These are phyloP conservation scores for Coendou prehensilis DNA, from an alignment of 2,797 vertebrate species.

Conservation along the genomic window DNA sequence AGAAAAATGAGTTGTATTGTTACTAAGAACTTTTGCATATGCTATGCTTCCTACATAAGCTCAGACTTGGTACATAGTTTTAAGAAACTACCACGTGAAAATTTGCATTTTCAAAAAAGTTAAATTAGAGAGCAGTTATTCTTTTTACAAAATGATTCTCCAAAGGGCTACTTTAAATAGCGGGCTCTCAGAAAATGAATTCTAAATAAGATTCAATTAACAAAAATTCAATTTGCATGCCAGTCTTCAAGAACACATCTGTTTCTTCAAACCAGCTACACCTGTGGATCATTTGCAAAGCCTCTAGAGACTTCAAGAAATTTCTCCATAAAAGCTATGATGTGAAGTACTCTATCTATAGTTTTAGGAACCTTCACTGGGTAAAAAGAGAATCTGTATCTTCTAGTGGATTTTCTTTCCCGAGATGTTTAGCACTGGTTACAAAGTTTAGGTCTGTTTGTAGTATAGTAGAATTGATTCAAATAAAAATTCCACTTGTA, in stretches of 20 bases:
- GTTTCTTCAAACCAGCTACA: slow-evolving; percentile 75
- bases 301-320: slow-evolving; percentile 65
- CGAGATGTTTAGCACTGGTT: not conserved
- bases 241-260: slow-evolving; percentile 77
- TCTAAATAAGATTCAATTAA: slow-evolving; percentile 79
- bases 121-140: slow-evolving; percentile 72
- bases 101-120: slow-evolving; percentile 68
- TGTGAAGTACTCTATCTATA: slow-evolving; percentile 42
- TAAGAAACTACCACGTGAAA: slow-evolving; percentile 67
- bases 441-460: not conserved
- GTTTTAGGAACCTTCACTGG: not conserved
- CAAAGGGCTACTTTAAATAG: slow-evolving; percentile 77
- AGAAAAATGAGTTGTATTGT: slow-evolving; percentile 60
- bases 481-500: not conserved
- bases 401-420: slow-evolving; percentile 22
- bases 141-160: slow-evolving; percentile 78
- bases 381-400: not conserved
- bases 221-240: slow-evolving; percentile 79
- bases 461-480: not conserved
- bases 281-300: slow-evolving; percentile 78
- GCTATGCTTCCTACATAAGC: not conserved
- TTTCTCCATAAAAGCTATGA: slow-evolving; percentile 62
- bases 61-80: slow-evolving; percentile 7
- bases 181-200: slow-evolving; percentile 75
- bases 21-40: slow-evolving; percentile 19